Evolutionary conservation across 2,113 vertebrate species (phyloP).

Genomic region (Sterrhoptilus dennistouni): DNA sequence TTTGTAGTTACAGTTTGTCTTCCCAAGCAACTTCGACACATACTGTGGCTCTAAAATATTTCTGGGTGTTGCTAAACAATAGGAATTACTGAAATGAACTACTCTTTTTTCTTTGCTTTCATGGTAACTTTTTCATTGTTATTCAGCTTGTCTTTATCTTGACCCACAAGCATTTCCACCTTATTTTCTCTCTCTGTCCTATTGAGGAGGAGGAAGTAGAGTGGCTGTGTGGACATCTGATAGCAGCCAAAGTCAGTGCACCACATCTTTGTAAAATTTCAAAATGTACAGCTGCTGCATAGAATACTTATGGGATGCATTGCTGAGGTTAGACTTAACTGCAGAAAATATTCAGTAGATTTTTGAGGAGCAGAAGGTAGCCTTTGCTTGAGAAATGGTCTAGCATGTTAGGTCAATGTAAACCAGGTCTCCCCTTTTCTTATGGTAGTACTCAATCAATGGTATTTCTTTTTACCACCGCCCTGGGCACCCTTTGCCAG

Average conservation of each 20-base stretch:
- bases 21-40: background rate
- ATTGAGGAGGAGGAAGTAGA: background rate
- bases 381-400: background rate
- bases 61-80: background rate
- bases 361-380: background rate
- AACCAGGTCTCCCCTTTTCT: background rate
- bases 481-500: rapidly evolving
- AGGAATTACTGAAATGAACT: background rate
- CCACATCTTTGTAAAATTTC: background rate
- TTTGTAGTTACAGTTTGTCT: background rate
- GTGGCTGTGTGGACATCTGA: background rate
- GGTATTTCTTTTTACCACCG: background rate
- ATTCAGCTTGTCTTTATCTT: background rate
- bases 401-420: background rate
- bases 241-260: background rate
- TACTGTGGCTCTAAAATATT: background rate
- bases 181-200: background rate
- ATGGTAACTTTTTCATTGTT: background rate
- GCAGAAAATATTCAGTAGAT: background rate
- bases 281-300: background rate
- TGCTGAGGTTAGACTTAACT: background rate
- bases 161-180: background rate
- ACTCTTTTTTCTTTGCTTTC: background rate
- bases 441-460: background rate
- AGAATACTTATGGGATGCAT: background rate